Percentiles rank a stretch among this genome's conserved stretches.
phyloP scores from a whole-genome alignment of 2,113 vertebrate species.

The Tychaedon coryphoeus region DNA sequence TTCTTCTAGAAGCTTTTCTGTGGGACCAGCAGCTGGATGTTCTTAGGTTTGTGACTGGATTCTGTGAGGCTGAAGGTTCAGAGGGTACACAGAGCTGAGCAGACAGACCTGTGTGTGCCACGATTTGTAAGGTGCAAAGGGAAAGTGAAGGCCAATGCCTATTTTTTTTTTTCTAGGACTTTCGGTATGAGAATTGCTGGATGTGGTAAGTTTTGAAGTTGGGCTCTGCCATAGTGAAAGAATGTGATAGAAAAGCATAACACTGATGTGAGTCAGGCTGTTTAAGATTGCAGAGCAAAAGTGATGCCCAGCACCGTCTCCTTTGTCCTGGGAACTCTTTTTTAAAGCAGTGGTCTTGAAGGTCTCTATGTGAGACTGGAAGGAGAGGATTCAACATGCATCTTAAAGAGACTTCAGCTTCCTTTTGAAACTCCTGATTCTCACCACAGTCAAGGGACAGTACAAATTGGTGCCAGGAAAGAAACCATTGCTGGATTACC shows the following conservation, averaged over 20 bases:
- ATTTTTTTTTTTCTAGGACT: no score
- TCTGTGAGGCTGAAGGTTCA: no score
- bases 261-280: no score
- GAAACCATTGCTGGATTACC: background rate
- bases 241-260: background rate
- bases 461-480: background rate
- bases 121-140: background rate
- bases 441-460: background rate
- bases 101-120: background rate
- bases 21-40: background rate
- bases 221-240: background rate
- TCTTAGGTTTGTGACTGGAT: no score
- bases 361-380: background rate
- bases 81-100: background rate
- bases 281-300: background rate
- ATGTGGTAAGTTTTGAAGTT: accelerated
- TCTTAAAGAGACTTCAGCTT: background rate
- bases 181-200: background rate
- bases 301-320: background rate
- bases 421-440: background rate
- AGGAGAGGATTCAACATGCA: background rate
- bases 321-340: background rate
- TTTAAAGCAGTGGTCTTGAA: background rate
- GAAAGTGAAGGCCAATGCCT: background rate
- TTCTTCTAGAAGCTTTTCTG: background rate